Conservation (phyloP, 2,888 invertebrate species). For the Allacma fusca region DNA sequence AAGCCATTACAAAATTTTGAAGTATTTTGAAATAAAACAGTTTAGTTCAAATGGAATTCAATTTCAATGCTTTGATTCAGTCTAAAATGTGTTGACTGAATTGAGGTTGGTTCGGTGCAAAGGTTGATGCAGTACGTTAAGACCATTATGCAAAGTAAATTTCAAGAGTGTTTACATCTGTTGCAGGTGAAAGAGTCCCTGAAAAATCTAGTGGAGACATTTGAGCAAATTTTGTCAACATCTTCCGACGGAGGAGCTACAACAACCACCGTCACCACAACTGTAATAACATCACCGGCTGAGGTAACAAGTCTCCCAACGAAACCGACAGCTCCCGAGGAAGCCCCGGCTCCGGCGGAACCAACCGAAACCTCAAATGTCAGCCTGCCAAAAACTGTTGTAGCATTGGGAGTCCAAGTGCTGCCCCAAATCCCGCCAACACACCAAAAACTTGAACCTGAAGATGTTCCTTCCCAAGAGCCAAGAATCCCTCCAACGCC, state of each 20-base stretch:
- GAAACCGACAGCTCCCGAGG: conserved; percentile 12
- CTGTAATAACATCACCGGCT: too few relatives aligned
- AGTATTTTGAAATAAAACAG: too few relatives aligned
- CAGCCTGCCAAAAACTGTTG: conserved; percentile 18
- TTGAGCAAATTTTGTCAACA: conserved; percentile 59
- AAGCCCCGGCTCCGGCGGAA: neutral
- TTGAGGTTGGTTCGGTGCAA: too few relatives aligned
- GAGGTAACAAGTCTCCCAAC: conserved; percentile 28
- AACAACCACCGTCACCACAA: neutral
- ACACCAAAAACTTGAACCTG: neutral
- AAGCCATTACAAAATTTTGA: too few relatives aligned
- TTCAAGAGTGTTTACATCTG: too few relatives aligned
- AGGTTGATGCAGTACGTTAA: too few relatives aligned
- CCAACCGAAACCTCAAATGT: neutral
- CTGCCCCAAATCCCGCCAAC: conserved; percentile 27
- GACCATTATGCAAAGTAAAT: too few relatives aligned
- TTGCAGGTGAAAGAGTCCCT: conserved; percentile 58
- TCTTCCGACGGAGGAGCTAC: conserved; percentile 36
- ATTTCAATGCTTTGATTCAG: too few relatives aligned
- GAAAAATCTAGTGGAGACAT: conserved; percentile 58
- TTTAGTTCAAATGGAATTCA: too few relatives aligned
- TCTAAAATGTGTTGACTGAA: too few relatives aligned
- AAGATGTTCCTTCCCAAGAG: neutral
- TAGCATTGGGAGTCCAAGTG: conserved; percentile 24
- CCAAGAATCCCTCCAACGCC: too few relatives aligned